Conservation (phyloP, 2,888 invertebrate genomes). For the Drepanosiphum platanoidis region DNA sequence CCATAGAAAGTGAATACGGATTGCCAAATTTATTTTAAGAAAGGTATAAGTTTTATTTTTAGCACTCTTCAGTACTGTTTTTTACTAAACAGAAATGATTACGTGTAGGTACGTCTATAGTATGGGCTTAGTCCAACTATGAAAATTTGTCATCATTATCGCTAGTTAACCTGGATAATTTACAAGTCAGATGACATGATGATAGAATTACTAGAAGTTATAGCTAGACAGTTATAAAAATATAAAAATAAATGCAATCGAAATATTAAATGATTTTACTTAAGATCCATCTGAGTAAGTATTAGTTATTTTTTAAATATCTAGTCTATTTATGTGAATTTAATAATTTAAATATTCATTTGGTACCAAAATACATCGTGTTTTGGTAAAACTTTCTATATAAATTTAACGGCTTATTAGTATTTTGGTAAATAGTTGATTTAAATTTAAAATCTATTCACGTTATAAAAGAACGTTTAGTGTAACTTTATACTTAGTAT, state of each 20-base stretch:
- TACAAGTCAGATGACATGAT: neutral
- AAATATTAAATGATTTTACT: neutral
- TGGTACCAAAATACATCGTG: neutral
- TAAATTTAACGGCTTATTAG: neutral
- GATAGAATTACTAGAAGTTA: neutral
- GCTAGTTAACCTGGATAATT: neutral
- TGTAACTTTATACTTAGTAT: no score
- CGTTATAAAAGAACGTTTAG: neutral
- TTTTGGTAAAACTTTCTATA: neutral
- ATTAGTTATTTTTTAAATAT: neutral
- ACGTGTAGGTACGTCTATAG: neutral
- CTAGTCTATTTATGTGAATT: neutral
- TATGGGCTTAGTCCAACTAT: neutral
- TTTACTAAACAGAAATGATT: neutral
- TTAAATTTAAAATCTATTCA: constrained; percentile 1
- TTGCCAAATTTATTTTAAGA: constrained; percentile 9
- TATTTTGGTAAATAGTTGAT: neutral
- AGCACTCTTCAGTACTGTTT: neutral
- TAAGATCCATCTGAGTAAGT: neutral
- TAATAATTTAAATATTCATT: neutral
- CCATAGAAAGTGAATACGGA: neutral
- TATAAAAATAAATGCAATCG: neutral
- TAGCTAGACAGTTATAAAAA: no score
- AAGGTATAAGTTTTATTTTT: neutral
- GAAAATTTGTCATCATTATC: neutral